Evolutionary conservation across 37 sponge, comb jelly and placozoan genomes (phyloP).

Genomic region (Ephydatia muelleri): DNA sequence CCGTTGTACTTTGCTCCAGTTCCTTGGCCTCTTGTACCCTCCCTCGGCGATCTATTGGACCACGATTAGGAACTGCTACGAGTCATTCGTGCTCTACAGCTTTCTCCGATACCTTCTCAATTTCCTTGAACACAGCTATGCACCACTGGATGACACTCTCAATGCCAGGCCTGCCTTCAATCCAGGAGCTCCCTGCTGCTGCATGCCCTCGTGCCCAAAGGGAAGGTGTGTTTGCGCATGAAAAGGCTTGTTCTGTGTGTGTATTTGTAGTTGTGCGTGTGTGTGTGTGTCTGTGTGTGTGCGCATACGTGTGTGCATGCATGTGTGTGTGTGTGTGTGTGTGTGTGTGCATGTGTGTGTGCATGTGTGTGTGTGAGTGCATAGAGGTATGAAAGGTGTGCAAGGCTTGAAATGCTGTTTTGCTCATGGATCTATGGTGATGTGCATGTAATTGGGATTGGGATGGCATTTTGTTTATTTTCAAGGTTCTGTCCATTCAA

Average conservation of each 20-base stretch:
- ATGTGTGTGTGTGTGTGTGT: conserved; percentile 28
- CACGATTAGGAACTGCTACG: conserved; percentile 81
- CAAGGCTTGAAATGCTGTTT: too few relatives aligned
- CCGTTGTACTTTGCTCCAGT: conserved; percentile 39
- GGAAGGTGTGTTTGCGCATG: conserved; percentile 34
- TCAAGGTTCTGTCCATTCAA: too few relatives aligned
- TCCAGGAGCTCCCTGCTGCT: conserved; percentile 60
- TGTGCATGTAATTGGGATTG: too few relatives aligned
- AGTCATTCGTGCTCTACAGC: conserved; percentile 92
- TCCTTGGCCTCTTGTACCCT: conserved; percentile 64
- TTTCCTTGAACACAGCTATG: conserved; percentile 67
- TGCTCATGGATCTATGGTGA: too few relatives aligned
- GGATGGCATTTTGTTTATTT: too few relatives aligned
- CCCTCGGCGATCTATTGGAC: conserved; percentile 63
- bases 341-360: conserved; percentile 6
- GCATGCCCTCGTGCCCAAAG: conserved; percentile 61
- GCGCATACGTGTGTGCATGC: background rate
- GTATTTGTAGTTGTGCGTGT: background rate
- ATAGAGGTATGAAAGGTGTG: background rate
- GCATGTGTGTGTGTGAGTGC: background rate
- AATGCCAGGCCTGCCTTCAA: conserved; percentile 24
- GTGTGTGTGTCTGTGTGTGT: background rate
- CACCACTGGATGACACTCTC: conserved; percentile 46
- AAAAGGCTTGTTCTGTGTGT: background rate
- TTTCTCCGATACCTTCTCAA: conserved; percentile 89